Percentiles rank a stretch among this genome's conserved stretches.
These are phyloP conservation scores for Brachyptera risi DNA, from an alignment of 2,888 invertebrate species.

Conservation along the genomic window DNA sequence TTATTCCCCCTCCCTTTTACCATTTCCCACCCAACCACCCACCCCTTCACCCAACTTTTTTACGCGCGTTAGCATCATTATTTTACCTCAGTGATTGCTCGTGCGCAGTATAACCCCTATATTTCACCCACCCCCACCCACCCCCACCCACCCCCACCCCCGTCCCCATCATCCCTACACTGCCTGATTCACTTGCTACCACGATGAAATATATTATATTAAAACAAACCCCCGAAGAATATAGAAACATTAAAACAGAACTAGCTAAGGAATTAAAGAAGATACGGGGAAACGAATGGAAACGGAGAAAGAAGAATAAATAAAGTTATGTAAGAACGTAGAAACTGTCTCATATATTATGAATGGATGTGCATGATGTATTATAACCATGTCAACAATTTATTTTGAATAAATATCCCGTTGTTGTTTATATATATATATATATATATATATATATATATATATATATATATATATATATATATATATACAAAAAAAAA, in stretches of 20 bases:
- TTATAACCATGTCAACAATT: too few species aligned
- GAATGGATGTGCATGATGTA: too few species aligned
- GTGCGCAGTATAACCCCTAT: slow-evolving; percentile 6
- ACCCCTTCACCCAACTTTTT: slow-evolving; percentile 6
- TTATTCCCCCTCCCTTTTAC: background rate
- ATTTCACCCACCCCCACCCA: background rate
- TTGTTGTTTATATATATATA: too few species aligned
- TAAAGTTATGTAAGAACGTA: too few species aligned
- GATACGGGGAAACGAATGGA: too few species aligned
- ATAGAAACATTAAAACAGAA: slow-evolving; percentile 19
- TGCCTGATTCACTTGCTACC: slow-evolving; percentile 9
- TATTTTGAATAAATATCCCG: too few species aligned
- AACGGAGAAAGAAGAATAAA: too few species aligned
- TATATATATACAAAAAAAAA: too few species aligned
- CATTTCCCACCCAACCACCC: background rate
- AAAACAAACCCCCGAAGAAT: slow-evolving; percentile 20
- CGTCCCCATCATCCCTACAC: background rate
- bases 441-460: too few species aligned
- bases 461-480: too few species aligned
- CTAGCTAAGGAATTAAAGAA: background rate
- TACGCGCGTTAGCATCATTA: slow-evolving; percentile 22
- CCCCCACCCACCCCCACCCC: background rate
- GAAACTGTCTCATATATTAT: too few species aligned
- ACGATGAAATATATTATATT: slow-evolving; percentile 16
- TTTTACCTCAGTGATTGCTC: slow-evolving; percentile 22